These are phyloP conservation scores for Drosophila lacertosa DNA, from an alignment of 1,140 invertebrate genomes.

Conservation along the genomic window DNA sequence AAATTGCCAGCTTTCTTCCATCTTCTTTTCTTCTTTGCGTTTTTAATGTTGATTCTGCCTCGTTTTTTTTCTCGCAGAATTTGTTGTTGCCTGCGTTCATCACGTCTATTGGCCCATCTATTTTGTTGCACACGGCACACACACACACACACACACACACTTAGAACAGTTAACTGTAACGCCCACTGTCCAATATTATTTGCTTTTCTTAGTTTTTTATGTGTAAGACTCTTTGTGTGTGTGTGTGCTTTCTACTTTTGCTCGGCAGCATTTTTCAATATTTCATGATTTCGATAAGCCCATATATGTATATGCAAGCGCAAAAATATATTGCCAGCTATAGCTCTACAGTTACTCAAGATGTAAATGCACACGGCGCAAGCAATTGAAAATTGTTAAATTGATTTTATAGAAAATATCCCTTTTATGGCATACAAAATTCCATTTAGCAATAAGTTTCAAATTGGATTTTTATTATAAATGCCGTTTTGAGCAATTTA, in stretches of 20 bases:
- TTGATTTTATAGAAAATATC: too few species aligned
- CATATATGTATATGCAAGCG: conserved; percentile 40
- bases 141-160: conserved; percentile 9
- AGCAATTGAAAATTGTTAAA: neutral
- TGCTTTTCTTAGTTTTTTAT: conserved; percentile 44
- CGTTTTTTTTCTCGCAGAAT: conserved; percentile 18
- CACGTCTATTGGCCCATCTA: conserved; percentile 73
- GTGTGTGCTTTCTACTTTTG: conserved; percentile 4
- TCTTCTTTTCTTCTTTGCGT: conserved; percentile 12
- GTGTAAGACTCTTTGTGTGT: conserved; percentile 13
- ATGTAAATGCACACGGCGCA: neutral
- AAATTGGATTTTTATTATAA: too few species aligned
- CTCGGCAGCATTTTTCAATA: conserved; percentile 40
- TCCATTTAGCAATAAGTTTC: too few species aligned
- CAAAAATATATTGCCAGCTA: neutral
- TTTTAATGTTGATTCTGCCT: conserved; percentile 24
- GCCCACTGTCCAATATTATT: conserved; percentile 40
- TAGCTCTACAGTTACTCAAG: neutral
- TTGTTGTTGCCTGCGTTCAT: conserved; percentile 59
- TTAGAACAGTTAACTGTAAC: conserved; percentile 8
- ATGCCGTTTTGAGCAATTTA: too few species aligned
- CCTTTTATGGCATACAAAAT: too few species aligned
- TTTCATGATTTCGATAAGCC: conserved; percentile 64
- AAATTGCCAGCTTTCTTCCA: conserved; percentile 55
- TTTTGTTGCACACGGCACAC: conserved; percentile 36